phyloP scores from a whole-genome alignment of 2,888 invertebrate genomes.

The Rhamnusium bicolor region DNA sequence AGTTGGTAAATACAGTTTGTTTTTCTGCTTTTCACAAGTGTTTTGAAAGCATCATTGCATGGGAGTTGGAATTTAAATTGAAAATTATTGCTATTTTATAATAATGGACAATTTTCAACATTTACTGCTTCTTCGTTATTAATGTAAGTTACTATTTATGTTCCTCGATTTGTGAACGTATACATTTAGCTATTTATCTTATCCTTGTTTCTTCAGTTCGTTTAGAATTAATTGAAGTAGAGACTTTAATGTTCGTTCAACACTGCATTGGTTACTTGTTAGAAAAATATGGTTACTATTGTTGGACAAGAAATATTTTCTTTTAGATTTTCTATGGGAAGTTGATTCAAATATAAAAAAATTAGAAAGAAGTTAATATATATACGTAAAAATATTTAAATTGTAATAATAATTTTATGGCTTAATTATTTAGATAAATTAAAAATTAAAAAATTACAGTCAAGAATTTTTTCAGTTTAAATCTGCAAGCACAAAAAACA shows the following conservation, averaged over 20 bases:
- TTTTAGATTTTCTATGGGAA: no score
- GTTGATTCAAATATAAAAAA: no score
- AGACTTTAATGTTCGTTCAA: neutral
- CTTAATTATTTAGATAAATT: no score
- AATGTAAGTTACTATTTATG: conserved; percentile 14
- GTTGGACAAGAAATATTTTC: no score
- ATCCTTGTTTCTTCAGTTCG: neutral
- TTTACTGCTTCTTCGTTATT: conserved; percentile 21
- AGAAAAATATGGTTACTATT: neutral
- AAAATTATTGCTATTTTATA: conserved; percentile 24
- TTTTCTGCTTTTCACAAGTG: neutral
- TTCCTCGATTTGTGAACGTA: neutral
- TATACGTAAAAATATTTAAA: no score
- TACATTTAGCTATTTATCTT: neutral
- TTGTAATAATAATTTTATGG: no score
- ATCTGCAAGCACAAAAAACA: no score
- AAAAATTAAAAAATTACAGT: no score
- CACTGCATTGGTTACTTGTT: neutral
- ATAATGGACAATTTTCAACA: conserved; percentile 17
- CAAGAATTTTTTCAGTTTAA: no score
- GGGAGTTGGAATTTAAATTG: conserved; percentile 26
- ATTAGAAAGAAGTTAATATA: no score
- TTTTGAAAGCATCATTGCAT: neutral
- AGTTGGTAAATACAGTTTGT: neutral
- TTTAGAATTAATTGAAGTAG: neutral